Conservation (phyloP, 1,140 invertebrate genomes). For the Halictus rubicundus region DNA sequence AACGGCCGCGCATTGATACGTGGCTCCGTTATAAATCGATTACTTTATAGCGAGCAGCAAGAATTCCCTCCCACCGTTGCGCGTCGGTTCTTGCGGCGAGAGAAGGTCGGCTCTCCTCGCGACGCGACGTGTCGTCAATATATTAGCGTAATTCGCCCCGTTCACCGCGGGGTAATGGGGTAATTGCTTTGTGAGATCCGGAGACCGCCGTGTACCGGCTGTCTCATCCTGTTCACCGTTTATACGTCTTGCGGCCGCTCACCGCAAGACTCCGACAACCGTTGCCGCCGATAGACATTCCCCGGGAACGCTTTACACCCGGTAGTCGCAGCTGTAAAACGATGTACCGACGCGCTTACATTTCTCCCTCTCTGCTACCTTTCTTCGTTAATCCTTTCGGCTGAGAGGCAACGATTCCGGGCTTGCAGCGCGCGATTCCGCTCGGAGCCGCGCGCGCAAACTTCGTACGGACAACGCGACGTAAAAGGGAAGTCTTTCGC, state of each 20-base stretch:
- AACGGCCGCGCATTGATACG: conserved; percentile 70
- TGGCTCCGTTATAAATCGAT: conserved; percentile 60
- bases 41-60: conserved; percentile 57
- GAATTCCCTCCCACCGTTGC: conserved; percentile 21
- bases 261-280: conserved; percentile 11
- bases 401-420: background rate
- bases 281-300: conserved; percentile 32
- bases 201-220: conserved; percentile 27
- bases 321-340: conserved; percentile 20
- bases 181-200: conserved; percentile 61
- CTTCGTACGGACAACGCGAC: too few relatives aligned
- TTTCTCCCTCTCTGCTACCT: background rate
- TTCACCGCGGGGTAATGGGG: conserved; percentile 50
- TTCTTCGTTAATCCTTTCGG: background rate
- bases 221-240: conserved; percentile 26
- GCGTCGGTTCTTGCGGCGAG: background rate
- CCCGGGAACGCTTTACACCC: conserved; percentile 40
- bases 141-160: conserved; percentile 59
- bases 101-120: background rate
- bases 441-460: too few relatives aligned
- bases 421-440: background rate
- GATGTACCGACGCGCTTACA: background rate
- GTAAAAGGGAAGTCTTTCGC: too few relatives aligned
- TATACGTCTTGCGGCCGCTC: conserved; percentile 31
- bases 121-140: conserved; percentile 48